Conservation (phyloP, 1,140 invertebrate species). For the Linepithema humile region DNA sequence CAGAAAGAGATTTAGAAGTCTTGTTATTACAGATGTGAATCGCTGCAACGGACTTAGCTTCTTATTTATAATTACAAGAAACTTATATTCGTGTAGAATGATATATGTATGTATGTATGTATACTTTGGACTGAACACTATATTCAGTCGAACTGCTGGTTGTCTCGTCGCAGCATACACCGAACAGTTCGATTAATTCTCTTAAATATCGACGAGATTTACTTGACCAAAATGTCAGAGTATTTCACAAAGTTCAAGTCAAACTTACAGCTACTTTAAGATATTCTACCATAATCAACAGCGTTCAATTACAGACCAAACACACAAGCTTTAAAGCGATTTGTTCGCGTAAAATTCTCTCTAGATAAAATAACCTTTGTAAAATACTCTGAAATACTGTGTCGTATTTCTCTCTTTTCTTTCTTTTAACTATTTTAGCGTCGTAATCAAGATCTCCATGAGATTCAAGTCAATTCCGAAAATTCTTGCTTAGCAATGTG, state of each 20-base stretch:
- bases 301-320: constrained; percentile 35
- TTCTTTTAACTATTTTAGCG: constrained; percentile 50
- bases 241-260: constrained; percentile 51
- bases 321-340: constrained; percentile 55
- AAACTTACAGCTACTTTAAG: constrained; percentile 40
- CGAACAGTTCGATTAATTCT: constrained; percentile 44
- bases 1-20: constrained; percentile 71
- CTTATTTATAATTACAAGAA: constrained; percentile 15
- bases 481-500: constrained; percentile 67
- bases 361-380: constrained; percentile 59
- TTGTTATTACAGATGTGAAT: constrained; percentile 62
- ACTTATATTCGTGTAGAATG: constrained; percentile 32
- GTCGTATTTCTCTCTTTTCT: too few relatives aligned
- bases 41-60: constrained; percentile 48
- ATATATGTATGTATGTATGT: constrained; percentile 1
- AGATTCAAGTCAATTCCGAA: constrained; percentile 74
- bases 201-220: constrained; percentile 40
- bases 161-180: constrained; percentile 8
- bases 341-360: constrained; percentile 28
- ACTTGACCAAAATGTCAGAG: constrained; percentile 62
- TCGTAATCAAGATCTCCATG: constrained; percentile 40
- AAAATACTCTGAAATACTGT: constrained; percentile 65
- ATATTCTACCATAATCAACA: constrained; percentile 35
- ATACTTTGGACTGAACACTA: constrained; percentile 10
- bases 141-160: constrained; percentile 5